Conservation (phyloP, 1,140 invertebrate species). For the Andrena cerasifolii region DNA sequence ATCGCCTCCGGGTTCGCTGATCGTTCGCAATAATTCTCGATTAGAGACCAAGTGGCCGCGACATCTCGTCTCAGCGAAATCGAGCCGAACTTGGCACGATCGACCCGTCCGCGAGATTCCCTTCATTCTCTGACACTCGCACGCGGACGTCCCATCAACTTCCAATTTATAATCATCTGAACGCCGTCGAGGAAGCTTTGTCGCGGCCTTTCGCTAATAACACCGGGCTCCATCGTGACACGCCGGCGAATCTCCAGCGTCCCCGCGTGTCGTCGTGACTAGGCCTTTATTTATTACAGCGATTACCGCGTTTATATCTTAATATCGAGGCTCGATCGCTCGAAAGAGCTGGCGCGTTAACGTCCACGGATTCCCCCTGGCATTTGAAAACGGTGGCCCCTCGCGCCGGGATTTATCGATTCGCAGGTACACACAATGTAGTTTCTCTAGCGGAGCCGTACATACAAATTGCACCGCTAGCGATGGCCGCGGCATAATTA, state of each 20-base stretch:
- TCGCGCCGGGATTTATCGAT: constrained; percentile 52
- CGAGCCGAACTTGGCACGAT: constrained; percentile 57
- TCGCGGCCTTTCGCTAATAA: constrained; percentile 15
- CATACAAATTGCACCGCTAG: constrained; percentile 42
- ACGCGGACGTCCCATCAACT: background rate
- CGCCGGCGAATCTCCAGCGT: background rate
- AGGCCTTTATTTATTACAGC: constrained; percentile 2
- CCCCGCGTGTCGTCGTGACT: background rate
- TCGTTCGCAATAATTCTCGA: constrained; percentile 47
- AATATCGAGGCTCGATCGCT: background rate
- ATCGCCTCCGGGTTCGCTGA: constrained; percentile 14
- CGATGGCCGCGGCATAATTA: constrained; percentile 58
- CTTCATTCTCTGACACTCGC: background rate
- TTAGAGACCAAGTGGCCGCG: constrained; percentile 27
- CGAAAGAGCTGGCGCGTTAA: background rate
- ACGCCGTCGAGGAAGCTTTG: background rate
- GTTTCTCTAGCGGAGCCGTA: constrained; percentile 43
- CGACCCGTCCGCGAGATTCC: constrained; percentile 45
- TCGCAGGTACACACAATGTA: constrained; percentile 36
- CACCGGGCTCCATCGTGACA: background rate
- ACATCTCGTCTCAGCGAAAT: background rate
- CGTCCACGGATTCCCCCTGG: background rate
- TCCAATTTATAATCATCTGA: constrained; percentile 9
- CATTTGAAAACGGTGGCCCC: constrained; percentile 15
- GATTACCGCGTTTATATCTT: constrained; percentile 24